These are phyloP conservation scores for Branchinecta lindahli DNA, from an alignment of 1,140 invertebrate genomes.

Conservation along the genomic window DNA sequence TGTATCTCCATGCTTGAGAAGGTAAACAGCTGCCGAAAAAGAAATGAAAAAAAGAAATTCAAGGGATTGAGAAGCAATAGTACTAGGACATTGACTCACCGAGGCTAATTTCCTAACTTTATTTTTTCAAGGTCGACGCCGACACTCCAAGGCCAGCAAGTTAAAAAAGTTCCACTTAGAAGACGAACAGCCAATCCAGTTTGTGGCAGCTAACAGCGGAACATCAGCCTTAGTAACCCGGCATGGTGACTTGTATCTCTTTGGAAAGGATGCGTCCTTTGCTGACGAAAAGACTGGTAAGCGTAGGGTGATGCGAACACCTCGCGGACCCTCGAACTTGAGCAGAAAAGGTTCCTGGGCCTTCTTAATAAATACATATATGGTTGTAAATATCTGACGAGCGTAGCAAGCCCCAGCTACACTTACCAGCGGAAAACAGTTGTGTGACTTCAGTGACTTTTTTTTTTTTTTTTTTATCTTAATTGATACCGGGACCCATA, in stretches of 20 bases:
- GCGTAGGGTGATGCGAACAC: conserved; percentile 12
- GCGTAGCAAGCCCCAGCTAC: background rate
- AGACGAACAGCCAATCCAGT: conserved; percentile 62
- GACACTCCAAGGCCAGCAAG: conserved; percentile 75
- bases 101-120: background rate
- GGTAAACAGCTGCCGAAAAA: too few relatives aligned
- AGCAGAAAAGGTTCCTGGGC: too few relatives aligned
- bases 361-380: background rate
- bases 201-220: conserved; percentile 82
- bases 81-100: background rate
- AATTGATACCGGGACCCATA: too few relatives aligned
- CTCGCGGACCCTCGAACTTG: too few relatives aligned
- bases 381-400: background rate
- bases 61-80: background rate
- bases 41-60: too few relatives aligned
- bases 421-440: too few relatives aligned
- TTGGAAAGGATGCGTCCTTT: conserved; percentile 83
- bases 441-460: too few relatives aligned
- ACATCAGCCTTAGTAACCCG: conserved; percentile 79
- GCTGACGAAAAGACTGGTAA: conserved; percentile 55
- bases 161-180: conserved; percentile 84
- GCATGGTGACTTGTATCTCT: conserved; percentile 76
- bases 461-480: too few relatives aligned
- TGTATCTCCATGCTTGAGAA: too few relatives aligned
- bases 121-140: conserved; percentile 33